Conservation (phyloP, 2,888 invertebrate genomes). For the Strigamia maritima region DNA sequence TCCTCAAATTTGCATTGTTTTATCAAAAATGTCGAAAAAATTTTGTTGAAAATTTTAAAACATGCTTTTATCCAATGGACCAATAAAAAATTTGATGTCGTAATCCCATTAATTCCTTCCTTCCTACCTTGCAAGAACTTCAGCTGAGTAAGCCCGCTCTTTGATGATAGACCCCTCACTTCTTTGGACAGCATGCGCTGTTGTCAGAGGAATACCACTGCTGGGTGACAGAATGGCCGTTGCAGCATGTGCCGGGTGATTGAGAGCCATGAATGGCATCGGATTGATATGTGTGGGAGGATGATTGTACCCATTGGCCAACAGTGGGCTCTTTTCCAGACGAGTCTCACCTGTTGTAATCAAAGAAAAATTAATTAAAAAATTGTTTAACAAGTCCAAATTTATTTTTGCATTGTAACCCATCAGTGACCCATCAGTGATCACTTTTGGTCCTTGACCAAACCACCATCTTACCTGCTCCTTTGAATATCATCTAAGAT, state of each 20-base stretch:
- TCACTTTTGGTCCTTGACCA: too few species aligned
- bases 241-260: slow-evolving; percentile 58
- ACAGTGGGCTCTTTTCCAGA: slow-evolving; percentile 79
- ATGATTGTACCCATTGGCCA: slow-evolving; percentile 91
- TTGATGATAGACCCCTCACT: slow-evolving; percentile 81
- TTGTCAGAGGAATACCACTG: slow-evolving; percentile 70
- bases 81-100: neutral
- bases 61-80: too few species aligned
- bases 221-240: slow-evolving; percentile 76
- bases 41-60: too few species aligned
- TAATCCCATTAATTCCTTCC: too few species aligned
- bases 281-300: slow-evolving; percentile 87
- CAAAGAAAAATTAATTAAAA: neutral
- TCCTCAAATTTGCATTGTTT: too few species aligned
- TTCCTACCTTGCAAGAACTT: slow-evolving; percentile 75
- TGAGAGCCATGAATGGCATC: slow-evolving; percentile 91
- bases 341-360: slow-evolving; percentile 43
- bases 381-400: too few species aligned
- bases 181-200: slow-evolving; percentile 70
- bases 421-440: too few species aligned
- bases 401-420: neutral
- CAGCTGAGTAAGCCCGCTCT: slow-evolving; percentile 73
- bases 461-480: too few species aligned
- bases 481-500: too few species aligned
- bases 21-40: too few species aligned